These are phyloP conservation scores for Chelidonichthys spinosus DNA, from an alignment of 2,797 vertebrate species.

Conservation along the genomic window DNA sequence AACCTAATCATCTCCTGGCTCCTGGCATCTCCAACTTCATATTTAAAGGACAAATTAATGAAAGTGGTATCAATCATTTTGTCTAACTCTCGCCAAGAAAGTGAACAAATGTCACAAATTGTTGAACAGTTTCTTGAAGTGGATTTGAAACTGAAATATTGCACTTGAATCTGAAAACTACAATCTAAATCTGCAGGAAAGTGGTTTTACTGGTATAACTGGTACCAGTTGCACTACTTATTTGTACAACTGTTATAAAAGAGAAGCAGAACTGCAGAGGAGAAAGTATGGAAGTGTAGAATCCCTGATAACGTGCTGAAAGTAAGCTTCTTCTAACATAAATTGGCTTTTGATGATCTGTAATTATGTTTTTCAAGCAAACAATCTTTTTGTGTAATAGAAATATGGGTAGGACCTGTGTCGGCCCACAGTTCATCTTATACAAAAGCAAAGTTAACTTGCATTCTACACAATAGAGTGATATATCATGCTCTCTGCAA, in stretches of 20 bases:
- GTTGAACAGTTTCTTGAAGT: not conserved
- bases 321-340: not conserved
- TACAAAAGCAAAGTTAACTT: slow-evolving; percentile 10
- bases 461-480: not conserved
- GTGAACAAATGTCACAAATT: not conserved
- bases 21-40: not conserved
- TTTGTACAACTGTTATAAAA: not conserved
- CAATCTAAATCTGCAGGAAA: not conserved
- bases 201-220: slow-evolving; percentile 12
- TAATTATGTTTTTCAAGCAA: slow-evolving; percentile 8
- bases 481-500: slow-evolving; percentile 22
- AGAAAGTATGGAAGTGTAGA: slow-evolving; percentile 5
- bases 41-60: not conserved
- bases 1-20: not conserved
- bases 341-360: slow-evolving; percentile 3
- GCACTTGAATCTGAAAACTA: slow-evolving; percentile 3
- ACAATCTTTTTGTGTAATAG: not conserved
- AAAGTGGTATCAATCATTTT: not conserved
- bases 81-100: not conserved
- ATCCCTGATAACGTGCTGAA: not conserved
- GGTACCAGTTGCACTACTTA: no score
- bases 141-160: not conserved
- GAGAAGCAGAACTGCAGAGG: slow-evolving; percentile 17
- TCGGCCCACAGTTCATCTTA: slow-evolving; percentile 10
- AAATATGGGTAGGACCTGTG: slow-evolving; percentile 4